Percentiles rank a stretch among this genome's conserved stretches.
These are phyloP conservation scores for Lobophora halterata DNA, from an alignment of 2,888 invertebrate genomes.

Conservation along the genomic window DNA sequence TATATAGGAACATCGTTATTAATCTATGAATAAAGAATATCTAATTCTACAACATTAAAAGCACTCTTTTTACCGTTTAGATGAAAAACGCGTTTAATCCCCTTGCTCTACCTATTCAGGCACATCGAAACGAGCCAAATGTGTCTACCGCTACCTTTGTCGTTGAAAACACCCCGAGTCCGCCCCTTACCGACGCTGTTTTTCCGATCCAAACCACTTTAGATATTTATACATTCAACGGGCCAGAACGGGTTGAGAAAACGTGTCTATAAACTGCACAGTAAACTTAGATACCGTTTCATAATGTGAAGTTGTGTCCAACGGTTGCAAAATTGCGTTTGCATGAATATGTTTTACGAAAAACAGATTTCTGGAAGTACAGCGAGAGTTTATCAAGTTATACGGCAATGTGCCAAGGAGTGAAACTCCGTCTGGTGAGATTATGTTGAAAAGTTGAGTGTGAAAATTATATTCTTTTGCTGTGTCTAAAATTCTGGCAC, in stretches of 20 bases:
- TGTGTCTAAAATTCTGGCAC: too few relatives aligned
- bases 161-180: slow-evolving; percentile 56
- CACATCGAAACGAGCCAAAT: slow-evolving; percentile 56
- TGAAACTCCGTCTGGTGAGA: slow-evolving; percentile 7
- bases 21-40: too few relatives aligned
- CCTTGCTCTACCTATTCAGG: slow-evolving; percentile 34
- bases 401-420: slow-evolving; percentile 15
- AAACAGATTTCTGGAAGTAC: slow-evolving; percentile 7
- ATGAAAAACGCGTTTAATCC: too few relatives aligned
- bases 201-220: slow-evolving; percentile 3
- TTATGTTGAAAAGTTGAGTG: background rate
- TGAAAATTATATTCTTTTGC: too few relatives aligned
- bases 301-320: background rate
- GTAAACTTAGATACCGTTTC: slow-evolving; percentile 5
- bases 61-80: slow-evolving; percentile 22
- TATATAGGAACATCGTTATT: too few relatives aligned
- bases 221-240: slow-evolving; percentile 4
- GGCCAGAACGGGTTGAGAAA: slow-evolving; percentile 10
- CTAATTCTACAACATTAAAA: too few relatives aligned
- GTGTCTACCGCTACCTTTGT: slow-evolving; percentile 59
- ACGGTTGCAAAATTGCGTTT: background rate
- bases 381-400: slow-evolving; percentile 7
- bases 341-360: slow-evolving; percentile 6
- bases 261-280: slow-evolving; percentile 13
- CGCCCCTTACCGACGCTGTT: slow-evolving; percentile 41